Conservation (phyloP, 2,797 vertebrate species). For the Macropus fuliginosus region DNA sequence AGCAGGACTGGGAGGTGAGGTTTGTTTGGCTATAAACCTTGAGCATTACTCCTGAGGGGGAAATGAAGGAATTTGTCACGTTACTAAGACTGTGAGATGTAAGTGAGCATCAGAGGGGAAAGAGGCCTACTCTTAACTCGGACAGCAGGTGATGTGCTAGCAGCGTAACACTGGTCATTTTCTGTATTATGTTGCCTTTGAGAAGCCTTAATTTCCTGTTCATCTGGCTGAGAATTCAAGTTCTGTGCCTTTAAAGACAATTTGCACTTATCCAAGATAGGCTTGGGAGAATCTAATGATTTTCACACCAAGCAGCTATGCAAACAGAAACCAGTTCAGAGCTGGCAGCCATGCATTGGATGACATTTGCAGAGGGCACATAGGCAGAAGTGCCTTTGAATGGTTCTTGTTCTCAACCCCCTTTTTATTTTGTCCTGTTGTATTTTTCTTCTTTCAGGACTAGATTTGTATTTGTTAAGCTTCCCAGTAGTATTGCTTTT, state of each 20-base stretch:
- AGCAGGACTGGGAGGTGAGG: conserved; percentile 74
- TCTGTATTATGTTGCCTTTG: conserved; percentile 74
- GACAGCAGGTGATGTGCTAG: conserved; percentile 73
- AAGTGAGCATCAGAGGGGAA: conserved; percentile 63
- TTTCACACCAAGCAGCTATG: conserved; percentile 82
- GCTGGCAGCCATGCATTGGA: conserved; percentile 70
- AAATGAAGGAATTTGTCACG: conserved; percentile 52
- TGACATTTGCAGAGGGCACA: conserved; percentile 69
- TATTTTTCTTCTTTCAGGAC: conserved; percentile 71
- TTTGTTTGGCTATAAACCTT: conserved; percentile 45
- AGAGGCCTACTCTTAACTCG: conserved; percentile 54
- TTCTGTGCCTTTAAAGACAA: conserved; percentile 84
- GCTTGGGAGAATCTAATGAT: conserved; percentile 81
- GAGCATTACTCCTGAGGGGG: conserved; percentile 61
- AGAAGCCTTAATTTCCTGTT: conserved; percentile 80
- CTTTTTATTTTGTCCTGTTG: conserved; percentile 57
- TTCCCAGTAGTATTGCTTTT: conserved; percentile 81
- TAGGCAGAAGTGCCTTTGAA: conserved; percentile 79
- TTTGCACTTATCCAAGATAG: conserved; percentile 81
- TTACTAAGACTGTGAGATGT: conserved; percentile 69
- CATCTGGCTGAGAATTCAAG: conserved; percentile 75
- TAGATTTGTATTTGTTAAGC: conserved; percentile 76
- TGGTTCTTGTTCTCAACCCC: conserved; percentile 74
- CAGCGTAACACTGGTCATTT: conserved; percentile 74
- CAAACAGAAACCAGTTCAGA: conserved; percentile 84